Conservation (phyloP, 2,113 vertebrate species). For the Pseudorasbora parva region DNA sequence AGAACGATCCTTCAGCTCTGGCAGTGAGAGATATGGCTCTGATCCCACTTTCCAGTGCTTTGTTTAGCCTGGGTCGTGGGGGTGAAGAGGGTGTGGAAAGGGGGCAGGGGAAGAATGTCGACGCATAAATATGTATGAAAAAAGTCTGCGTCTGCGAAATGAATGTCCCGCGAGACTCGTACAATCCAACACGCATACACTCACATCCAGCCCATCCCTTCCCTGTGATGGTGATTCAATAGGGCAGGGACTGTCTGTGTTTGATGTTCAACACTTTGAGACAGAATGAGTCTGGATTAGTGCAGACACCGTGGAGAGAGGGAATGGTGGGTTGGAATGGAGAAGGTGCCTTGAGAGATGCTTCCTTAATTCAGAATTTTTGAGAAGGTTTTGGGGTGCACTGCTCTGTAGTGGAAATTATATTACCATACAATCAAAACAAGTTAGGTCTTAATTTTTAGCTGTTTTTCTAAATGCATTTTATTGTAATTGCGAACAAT, state of each 20-base stretch:
- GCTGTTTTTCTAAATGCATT: no score
- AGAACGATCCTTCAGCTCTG: slow-evolving; percentile 2
- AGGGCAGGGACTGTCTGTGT: slow-evolving; percentile 7
- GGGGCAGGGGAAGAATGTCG: slow-evolving; percentile 17
- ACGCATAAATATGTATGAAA: slow-evolving; percentile 56
- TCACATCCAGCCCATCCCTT: neutral
- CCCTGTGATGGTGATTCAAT: neutral
- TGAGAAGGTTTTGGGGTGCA: no score
- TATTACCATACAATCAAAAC: no score
- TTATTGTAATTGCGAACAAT: no score
- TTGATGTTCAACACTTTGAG: neutral
- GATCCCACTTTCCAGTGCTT: slow-evolving; percentile 26
- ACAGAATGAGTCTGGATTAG: slow-evolving; percentile 7
- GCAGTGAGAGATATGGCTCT: slow-evolving; percentile 13
- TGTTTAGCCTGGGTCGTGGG: slow-evolving; percentile 27
- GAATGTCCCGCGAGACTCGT: neutral
- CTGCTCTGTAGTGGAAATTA: no score
- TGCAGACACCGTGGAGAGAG: neutral
- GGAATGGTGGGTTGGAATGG: neutral
- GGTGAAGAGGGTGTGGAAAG: slow-evolving; percentile 4
- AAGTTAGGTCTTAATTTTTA: no score
- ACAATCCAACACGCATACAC: slow-evolving; percentile 17
- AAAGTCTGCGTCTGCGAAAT: slow-evolving; percentile 13
- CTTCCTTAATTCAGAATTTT: neutral
- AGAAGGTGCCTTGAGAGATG: neutral